Evolutionary conservation across 2,888 invertebrate genomes (phyloP).

Genomic region (Drosophila helvetica): DNA sequence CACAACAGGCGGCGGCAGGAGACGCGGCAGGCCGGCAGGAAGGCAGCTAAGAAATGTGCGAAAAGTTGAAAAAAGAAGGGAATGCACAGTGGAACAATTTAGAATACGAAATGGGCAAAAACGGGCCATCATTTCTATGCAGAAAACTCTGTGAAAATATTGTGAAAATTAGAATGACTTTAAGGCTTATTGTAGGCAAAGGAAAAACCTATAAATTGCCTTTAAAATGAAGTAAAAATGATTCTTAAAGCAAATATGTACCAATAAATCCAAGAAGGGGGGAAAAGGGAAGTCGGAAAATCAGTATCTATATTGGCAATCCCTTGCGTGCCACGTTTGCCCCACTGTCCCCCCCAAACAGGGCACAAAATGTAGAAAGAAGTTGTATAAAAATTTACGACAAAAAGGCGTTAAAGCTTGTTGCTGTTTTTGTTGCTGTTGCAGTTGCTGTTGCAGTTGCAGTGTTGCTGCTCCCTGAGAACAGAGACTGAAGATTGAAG

Average conservation of each 20-base stretch:
- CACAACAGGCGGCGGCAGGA: constrained; percentile 27
- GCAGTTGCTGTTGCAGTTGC: constrained; percentile 40
- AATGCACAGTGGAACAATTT: constrained; percentile 46
- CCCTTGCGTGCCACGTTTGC: too few relatives aligned
- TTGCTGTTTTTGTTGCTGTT: constrained; percentile 48
- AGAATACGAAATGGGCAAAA: not conserved
- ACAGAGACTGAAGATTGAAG: constrained; percentile 9
- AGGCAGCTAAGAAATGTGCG: constrained; percentile 63
- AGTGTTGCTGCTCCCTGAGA: constrained; percentile 17
- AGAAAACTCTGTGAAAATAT: not conserved
- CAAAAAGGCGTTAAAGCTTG: constrained; percentile 74
- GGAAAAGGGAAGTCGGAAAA: too few relatives aligned
- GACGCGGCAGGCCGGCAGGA: too few relatives aligned
- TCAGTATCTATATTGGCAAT: too few relatives aligned
- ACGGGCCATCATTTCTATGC: not conserved
- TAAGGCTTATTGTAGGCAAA: too few relatives aligned
- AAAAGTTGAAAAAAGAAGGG: constrained; percentile 65
- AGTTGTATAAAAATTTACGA: constrained; percentile 73
- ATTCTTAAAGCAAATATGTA: too few relatives aligned
- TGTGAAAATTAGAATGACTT: not conserved
- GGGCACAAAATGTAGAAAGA: constrained; percentile 37
- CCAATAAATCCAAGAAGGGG: too few relatives aligned
- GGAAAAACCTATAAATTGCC: too few relatives aligned
- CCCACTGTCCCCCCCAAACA: constrained; percentile 13
- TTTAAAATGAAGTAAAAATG: too few relatives aligned